phyloP scores from a whole-genome alignment of 1,140 invertebrate species.

The Ectropis grisescens region DNA sequence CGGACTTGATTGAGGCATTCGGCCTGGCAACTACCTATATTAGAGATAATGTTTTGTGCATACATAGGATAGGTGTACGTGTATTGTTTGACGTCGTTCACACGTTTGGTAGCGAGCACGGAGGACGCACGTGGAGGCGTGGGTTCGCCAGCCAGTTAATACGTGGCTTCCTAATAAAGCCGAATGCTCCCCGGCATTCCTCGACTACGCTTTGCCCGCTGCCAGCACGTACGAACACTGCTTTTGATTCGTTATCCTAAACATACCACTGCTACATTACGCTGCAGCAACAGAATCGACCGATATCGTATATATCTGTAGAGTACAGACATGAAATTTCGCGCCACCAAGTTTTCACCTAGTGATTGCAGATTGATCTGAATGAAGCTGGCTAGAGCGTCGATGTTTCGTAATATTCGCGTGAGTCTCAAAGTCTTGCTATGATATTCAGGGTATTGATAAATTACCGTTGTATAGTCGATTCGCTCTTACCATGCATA shows the following conservation, averaged over 20 bases:
- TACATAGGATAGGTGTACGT: constrained; percentile 4
- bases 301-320: too few relatives aligned
- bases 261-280: too few relatives aligned
- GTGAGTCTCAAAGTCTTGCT: too few relatives aligned
- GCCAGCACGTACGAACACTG: constrained; percentile 8
- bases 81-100: constrained; percentile 15
- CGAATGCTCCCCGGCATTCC: constrained; percentile 16
- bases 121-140: constrained; percentile 29
- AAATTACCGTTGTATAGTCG: too few relatives aligned
- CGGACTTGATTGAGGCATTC: constrained; percentile 2
- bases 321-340: too few relatives aligned
- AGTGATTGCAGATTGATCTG: too few relatives aligned
- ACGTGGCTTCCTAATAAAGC: constrained; percentile 55
- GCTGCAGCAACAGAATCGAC: too few relatives aligned
- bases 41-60: constrained; percentile 6
- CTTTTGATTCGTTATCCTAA: constrained; percentile 10
- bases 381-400: too few relatives aligned
- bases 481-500: too few relatives aligned
- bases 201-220: constrained; percentile 8
- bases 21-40: background rate
- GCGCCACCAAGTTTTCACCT: too few relatives aligned
- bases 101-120: constrained; percentile 31
- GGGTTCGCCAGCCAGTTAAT: constrained; percentile 33
- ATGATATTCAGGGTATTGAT: too few relatives aligned
- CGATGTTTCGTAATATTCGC: too few relatives aligned